A percentile compares a stretch with the other conserved stretches of the same genome.
Conservation (phyloP, 2,888 invertebrate genomes). For the Strigamia transsilvanica region DNA sequence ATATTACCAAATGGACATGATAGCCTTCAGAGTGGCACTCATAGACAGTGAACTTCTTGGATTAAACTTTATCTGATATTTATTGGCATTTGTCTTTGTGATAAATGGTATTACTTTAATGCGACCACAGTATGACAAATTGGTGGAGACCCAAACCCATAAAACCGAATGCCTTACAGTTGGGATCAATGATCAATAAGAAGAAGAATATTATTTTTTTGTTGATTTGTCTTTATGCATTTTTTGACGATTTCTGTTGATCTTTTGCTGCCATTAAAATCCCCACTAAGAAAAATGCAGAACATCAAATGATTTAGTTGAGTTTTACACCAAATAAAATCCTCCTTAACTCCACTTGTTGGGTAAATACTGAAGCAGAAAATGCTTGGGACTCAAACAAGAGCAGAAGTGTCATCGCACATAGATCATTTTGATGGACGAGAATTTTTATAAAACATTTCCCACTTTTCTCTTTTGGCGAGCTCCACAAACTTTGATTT, state of each 20-base stretch:
- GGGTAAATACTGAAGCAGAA: too few species aligned
- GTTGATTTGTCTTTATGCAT: neutral
- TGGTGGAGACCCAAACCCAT: neutral
- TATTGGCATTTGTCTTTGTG: constrained; percentile 1
- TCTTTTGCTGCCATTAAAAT: too few species aligned
- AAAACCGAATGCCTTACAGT: neutral
- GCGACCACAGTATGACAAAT: neutral
- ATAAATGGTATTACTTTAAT: constrained; percentile 3
- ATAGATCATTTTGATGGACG: constrained; percentile 1
- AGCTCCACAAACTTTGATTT: constrained; percentile 20
- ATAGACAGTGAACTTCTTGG: neutral
- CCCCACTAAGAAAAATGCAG: too few species aligned
- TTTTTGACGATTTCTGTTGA: too few species aligned
- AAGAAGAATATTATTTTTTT: neutral
- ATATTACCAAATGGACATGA: too few species aligned
- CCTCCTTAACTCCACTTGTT: too few species aligned
- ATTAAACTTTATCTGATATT: neutral
- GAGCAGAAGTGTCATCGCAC: neutral
- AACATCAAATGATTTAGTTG: too few species aligned
- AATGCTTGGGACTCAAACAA: neutral
- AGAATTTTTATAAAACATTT: neutral
- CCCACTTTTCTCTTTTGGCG: neutral
- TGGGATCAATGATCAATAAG: constrained; percentile 23
- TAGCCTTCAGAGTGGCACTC: too few species aligned
- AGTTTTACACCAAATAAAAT: too few species aligned